Base-by-base conservation (phyloP, 1,140 invertebrate species). In the Drosophila repletoides region DNA sequence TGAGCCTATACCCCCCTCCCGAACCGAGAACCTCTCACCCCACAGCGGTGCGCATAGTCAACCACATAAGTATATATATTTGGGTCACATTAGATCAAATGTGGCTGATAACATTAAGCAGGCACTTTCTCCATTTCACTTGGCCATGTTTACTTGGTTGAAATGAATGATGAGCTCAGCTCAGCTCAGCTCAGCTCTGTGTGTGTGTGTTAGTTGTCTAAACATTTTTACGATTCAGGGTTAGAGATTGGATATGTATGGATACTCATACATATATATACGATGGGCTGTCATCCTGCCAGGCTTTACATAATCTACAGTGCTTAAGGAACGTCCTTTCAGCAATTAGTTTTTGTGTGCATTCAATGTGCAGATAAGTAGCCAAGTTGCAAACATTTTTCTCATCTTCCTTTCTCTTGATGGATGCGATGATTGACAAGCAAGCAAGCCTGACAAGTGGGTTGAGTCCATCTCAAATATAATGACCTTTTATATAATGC, bases 161-260 rank as follows among this genome's bases (percentile, higher is more conserved):
- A 72, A 76, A 83, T 83, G 79, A 83, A 75, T 83, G 79, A 83
- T 83, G 79, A 79, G 79, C 70, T 51, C 22, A 33, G 4, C 21
- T 36, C 12, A 3, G 4, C 40, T 26, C 40, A 31, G 5, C n/a
- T n/a, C n/a, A 9, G 19, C 28, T 4, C 14, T 26, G 15, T 33
- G 14, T 53, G 21, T 46, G 21, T 22, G 19, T 48, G 53, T 68
- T 9, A 52, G 63, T 76, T 71, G 65, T 70, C 73, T 79, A 84
- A 83, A 83, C 79, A 83, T 84, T 83, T 77, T 84, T 83, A 72
- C 58, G 79, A 83, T 79, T 83, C 79, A 83, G 79, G 79, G 79
- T 84, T 83, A 86, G 69, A 84, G 77, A 83, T 83, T 84, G 51
- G 76, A 36, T 51, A 49, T 19, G 10, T n/a, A n/a, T n/a, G n/a